Evolutionary conservation across 30 jellyfish, hydroid and myxozoan genomes (phyloP).

Genomic region (Chrysaora quinquecirrha): DNA sequence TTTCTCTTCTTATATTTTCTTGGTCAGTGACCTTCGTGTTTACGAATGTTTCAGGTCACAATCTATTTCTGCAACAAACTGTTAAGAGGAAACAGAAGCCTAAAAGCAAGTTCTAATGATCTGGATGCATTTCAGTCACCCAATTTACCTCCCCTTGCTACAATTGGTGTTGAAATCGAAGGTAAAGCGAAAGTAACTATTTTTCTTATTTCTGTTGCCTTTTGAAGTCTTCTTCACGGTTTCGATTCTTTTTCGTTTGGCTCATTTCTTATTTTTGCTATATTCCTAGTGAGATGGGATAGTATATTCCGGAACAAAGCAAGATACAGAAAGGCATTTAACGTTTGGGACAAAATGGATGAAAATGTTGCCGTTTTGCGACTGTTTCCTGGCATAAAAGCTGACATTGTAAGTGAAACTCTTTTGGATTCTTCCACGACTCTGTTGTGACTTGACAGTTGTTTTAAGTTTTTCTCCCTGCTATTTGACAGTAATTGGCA

Average conservation of each 20-base stretch:
- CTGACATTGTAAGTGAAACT: constrained; percentile 82
- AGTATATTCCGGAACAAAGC: constrained; percentile 74
- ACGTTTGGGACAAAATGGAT: constrained; percentile 75
- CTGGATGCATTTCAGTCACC: constrained; percentile 96
- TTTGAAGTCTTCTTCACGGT: no score
- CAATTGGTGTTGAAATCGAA: constrained; percentile 84
- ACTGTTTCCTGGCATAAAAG: constrained; percentile 90
- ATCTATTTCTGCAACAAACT: constrained; percentile 83
- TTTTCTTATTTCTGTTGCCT: no score
- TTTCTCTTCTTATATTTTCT: no score
- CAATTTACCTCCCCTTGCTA: constrained; percentile 90
- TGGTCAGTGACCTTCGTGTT: no score
- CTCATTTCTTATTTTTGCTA: background rate
- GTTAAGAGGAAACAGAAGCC: constrained; percentile 88
- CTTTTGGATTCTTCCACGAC: no score
- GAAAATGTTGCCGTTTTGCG: constrained; percentile 93
- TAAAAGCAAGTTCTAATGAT: constrained; percentile 84
- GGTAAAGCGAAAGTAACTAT: no score
- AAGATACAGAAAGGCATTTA: constrained; percentile 53
- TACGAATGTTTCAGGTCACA: constrained; percentile 56
- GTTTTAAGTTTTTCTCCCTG: no score
- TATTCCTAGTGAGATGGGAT: constrained; percentile 86
- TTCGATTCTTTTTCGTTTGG: no score
- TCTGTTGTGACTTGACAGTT: no score
- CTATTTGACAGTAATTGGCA: no score